These are phyloP conservation scores for Pseudonaja textilis DNA, from an alignment of 2,113 vertebrate species.

Conservation along the genomic window DNA sequence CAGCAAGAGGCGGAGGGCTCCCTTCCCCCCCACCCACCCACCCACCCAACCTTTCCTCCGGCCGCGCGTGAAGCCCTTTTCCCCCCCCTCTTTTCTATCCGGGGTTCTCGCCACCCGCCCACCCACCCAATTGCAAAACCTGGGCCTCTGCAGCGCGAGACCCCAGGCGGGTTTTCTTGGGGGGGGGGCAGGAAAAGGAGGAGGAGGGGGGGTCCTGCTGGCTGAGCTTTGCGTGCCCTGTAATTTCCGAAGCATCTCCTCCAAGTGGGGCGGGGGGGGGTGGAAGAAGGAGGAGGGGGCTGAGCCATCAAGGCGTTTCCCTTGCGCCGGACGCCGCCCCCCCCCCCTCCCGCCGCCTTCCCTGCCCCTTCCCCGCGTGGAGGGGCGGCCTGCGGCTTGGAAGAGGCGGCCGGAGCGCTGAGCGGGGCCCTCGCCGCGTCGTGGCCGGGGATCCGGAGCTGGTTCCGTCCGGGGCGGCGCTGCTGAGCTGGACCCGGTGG, in stretches of 20 bases:
- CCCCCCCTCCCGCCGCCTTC: background rate
- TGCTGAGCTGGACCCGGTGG: background rate
- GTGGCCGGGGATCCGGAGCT: too few species aligned
- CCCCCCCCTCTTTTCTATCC: background rate
- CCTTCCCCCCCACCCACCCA: too few species aligned
- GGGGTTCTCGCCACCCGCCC: background rate
- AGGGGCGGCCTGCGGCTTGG: background rate
- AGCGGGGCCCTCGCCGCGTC: background rate
- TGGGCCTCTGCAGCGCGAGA: background rate
- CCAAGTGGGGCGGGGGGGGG: background rate
- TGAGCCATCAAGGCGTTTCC: background rate
- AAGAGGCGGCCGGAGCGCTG: background rate
- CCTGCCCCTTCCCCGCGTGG: background rate
- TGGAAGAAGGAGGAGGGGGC: background rate
- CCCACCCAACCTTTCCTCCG: background rate
- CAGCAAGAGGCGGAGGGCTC: background rate
- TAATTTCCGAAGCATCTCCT: background rate
- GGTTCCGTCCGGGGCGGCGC: background rate
- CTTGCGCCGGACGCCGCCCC: background rate
- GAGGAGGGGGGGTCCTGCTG: background rate
- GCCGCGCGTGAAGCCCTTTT: constrained; percentile 17
- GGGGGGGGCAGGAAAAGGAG: background rate
- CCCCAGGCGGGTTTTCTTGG: background rate
- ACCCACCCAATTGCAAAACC: background rate
- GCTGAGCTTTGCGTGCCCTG: background rate